These are phyloP conservation scores for Drosophila melanosoma DNA, from an alignment of 2,888 invertebrate species.

Conservation along the genomic window DNA sequence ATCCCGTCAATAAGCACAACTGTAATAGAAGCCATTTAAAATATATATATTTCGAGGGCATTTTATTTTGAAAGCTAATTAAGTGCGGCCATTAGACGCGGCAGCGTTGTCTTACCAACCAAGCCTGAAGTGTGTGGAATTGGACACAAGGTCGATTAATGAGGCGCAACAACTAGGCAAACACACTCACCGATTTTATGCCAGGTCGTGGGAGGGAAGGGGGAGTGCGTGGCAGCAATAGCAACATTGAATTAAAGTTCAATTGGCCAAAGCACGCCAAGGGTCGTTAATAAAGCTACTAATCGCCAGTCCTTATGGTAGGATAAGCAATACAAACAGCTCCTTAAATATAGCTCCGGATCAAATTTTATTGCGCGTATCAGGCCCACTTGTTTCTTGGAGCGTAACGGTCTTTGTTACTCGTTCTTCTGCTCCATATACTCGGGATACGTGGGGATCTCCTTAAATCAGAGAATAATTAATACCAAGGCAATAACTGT, in stretches of 20 bases:
- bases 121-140: background rate
- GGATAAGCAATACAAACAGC: slow-evolving; percentile 14
- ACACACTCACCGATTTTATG: slow-evolving; percentile 7
- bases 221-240: slow-evolving; percentile 28
- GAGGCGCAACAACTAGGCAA: slow-evolving; percentile 65
- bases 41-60: slow-evolving; percentile 61
- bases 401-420: background rate
- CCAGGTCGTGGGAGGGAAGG: background rate
- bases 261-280: slow-evolving; percentile 61
- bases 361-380: slow-evolving; percentile 33
- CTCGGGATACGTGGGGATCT: slow-evolving; percentile 31
- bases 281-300: slow-evolving; percentile 62
- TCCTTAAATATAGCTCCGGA: slow-evolving; percentile 24
- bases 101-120: slow-evolving; percentile 24
- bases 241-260: slow-evolving; percentile 66
- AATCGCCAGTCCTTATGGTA: slow-evolving; percentile 36
- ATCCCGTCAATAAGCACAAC: slow-evolving; percentile 34
- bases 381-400: background rate
- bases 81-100: slow-evolving; percentile 59
- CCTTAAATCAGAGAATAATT: slow-evolving; percentile 21
- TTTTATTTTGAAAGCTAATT: slow-evolving; percentile 73
- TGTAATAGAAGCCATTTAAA: slow-evolving; percentile 63
- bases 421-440: slow-evolving; percentile 14
- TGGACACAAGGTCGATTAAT: slow-evolving; percentile 55
- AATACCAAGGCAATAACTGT: slow-evolving; percentile 25